phyloP scores from a whole-genome alignment of 2,888 invertebrate genomes.

The Oxycera nigricornis region DNA sequence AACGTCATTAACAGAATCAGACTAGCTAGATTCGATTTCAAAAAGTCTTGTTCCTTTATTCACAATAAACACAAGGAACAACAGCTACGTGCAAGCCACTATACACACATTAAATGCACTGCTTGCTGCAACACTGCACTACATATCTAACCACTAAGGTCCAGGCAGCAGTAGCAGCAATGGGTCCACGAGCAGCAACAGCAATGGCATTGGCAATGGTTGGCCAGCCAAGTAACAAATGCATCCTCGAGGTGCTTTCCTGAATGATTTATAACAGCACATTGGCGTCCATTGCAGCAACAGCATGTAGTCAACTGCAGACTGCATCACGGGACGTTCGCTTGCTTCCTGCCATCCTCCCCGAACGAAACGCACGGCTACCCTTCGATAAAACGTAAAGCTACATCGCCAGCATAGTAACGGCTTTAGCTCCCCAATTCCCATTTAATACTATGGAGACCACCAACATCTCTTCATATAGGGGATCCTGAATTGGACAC shows the following conservation, averaged over 20 bases:
- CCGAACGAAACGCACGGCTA: neutral
- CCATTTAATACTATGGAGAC: conserved; percentile 2
- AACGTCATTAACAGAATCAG: conserved; percentile 13
- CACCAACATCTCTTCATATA: neutral
- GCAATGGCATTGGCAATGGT: neutral
- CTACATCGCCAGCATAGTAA: conserved; percentile 6
- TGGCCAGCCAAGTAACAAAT: conserved; percentile 8
- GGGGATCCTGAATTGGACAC: neutral
- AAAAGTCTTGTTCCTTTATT: neutral
- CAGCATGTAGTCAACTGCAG: conserved; percentile 31
- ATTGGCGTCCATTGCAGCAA: neutral
- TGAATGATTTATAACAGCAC: conserved; percentile 32
- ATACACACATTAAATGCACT: too few relatives aligned
- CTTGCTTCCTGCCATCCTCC: neutral
- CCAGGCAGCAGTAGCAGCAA: neutral
- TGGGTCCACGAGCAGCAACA: neutral
- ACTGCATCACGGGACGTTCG: conserved; percentile 4
- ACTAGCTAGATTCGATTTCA: conserved; percentile 15
- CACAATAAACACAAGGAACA: neutral
- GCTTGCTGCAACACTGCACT: too few relatives aligned
- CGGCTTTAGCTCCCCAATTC: neutral
- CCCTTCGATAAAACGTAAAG: neutral
- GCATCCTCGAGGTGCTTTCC: conserved; percentile 12
- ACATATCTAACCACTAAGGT: neutral
- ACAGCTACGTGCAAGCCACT: too few relatives aligned